Evolutionary conservation across 2,888 invertebrate species (phyloP).

Genomic region (Ochropacha duplaris): DNA sequence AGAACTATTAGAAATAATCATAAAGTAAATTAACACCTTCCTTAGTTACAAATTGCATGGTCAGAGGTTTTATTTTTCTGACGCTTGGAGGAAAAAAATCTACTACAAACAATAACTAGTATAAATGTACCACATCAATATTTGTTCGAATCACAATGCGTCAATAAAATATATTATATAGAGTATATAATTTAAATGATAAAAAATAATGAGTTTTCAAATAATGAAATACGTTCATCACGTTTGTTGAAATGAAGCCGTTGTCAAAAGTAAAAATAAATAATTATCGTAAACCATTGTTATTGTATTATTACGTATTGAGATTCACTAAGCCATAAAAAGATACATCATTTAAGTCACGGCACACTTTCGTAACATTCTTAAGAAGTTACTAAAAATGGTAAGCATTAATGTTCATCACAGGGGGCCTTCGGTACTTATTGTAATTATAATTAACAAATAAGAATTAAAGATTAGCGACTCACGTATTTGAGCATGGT

Average conservation of each 20-base stretch:
- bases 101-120: background rate
- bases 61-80: no score
- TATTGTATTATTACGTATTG: background rate
- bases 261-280: no score
- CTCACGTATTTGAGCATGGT: conserved; percentile 81
- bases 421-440: conserved; percentile 23
- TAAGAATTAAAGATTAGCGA: conserved; percentile 31
- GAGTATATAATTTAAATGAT: no score
- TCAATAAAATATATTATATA: no score
- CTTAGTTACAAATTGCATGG: background rate
- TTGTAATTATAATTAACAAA: conserved; percentile 20
- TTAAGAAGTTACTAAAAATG: conserved; percentile 29
- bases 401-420: conserved; percentile 27
- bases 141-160: no score
- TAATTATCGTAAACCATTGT: background rate
- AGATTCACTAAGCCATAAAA: background rate
- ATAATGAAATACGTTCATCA: no score
- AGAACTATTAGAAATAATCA: conserved; percentile 1
- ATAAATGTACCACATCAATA: no score
- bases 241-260: no score
- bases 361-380: background rate
- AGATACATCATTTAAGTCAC: background rate
- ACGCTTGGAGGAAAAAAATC: background rate
- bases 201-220: no score
- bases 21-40: background rate